phyloP scores from a whole-genome alignment of 2,888 invertebrate species.

The Panzeria rudis region DNA sequence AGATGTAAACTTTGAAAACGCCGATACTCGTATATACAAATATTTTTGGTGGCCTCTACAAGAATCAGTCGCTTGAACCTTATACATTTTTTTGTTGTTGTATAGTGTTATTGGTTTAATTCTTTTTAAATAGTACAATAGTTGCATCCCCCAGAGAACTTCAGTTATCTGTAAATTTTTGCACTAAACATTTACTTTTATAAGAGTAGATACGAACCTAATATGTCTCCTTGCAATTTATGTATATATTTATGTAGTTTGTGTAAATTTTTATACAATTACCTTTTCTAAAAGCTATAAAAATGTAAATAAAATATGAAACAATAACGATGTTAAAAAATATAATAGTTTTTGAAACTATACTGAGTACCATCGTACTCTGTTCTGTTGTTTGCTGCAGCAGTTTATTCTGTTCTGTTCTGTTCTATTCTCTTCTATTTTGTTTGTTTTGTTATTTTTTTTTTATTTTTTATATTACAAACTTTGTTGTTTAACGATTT shows the following conservation, averaged over 20 bases:
- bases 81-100: too few species aligned
- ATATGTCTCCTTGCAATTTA: neutral
- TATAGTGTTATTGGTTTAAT: too few species aligned
- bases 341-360: slow-evolving; percentile 16
- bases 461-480: slow-evolving; percentile 16
- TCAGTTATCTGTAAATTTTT: neutral
- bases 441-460: neutral
- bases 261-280: slow-evolving; percentile 42
- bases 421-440: slow-evolving; percentile 7
- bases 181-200: slow-evolving; percentile 1
- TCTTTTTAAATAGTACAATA: neutral
- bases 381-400: slow-evolving; percentile 22
- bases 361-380: neutral
- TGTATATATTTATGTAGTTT: too few species aligned
- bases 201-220: neutral
- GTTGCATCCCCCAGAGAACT: neutral
- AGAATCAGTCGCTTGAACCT: too few species aligned
- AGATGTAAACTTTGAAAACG: too few species aligned
- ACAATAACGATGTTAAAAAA: slow-evolving; percentile 18
- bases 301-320: neutral
- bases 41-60: too few species aligned
- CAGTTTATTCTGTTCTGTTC: neutral
- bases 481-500: slow-evolving; percentile 47
- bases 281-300: slow-evolving; percentile 12
- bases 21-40: too few species aligned